Evolutionary conservation across 2,888 invertebrate species (phyloP).

Genomic region (Archips crataeganus): DNA sequence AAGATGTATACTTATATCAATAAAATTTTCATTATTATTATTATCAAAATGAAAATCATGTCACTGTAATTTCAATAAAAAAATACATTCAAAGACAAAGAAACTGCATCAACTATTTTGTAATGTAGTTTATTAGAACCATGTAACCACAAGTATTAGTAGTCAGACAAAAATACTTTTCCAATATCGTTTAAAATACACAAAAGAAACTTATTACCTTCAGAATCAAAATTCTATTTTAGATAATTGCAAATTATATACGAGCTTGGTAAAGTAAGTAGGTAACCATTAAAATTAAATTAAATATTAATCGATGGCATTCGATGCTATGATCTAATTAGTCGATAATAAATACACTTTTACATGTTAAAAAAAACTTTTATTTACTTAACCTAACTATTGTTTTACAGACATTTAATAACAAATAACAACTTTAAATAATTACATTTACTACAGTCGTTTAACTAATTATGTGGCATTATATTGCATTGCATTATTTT

Average conservation of each 20-base stretch:
- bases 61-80: no score
- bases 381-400: conserved; percentile 31
- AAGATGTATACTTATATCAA: no score
- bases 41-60: no score
- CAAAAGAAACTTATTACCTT: background rate
- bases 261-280: background rate
- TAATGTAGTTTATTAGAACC: no score
- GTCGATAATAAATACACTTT: conserved; percentile 44
- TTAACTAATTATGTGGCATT: conserved; percentile 57
- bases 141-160: background rate
- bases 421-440: conserved; percentile 38
- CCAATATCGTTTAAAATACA: background rate
- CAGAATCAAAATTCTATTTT: background rate
- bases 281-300: background rate
- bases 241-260: background rate
- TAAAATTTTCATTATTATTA: no score
- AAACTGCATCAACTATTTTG: no score
- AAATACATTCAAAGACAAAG: no score
- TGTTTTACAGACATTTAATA: conserved; percentile 35
- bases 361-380: conserved; percentile 47
- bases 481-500: conserved; percentile 66
- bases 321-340: conserved; percentile 14
- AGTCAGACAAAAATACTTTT: background rate
- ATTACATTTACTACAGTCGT: background rate
- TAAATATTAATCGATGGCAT: conserved; percentile 3